Percentiles rank a stretch among this genome's conserved stretches.
These are phyloP conservation scores for Hoplostethus mediterraneus DNA, from an alignment of 2,797 vertebrate species.

Conservation along the genomic window DNA sequence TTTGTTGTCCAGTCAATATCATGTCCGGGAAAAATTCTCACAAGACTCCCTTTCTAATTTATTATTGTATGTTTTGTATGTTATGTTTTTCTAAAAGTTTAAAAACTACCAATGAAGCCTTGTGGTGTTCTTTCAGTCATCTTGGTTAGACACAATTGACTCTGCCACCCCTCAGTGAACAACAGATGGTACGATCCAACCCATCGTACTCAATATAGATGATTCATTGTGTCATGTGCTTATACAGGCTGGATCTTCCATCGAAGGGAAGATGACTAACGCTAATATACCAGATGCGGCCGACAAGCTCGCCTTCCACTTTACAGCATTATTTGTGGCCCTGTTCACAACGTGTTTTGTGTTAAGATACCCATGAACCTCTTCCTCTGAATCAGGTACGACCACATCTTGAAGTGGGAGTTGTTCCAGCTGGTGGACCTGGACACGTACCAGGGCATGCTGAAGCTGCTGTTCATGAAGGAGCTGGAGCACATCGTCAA, in stretches of 20 bases:
- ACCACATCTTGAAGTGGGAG: conserved; percentile 99
- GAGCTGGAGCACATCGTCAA: conserved; percentile 98
- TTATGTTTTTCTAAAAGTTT: neutral
- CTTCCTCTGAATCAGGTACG: conserved; percentile 86
- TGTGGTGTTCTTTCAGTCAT: neutral
- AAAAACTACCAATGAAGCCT: neutral
- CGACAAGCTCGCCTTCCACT: neutral
- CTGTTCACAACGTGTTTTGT: neutral
- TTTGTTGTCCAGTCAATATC: no score
- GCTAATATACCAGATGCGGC: neutral
- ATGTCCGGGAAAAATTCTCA: neutral
- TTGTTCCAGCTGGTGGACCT: conserved; percentile 98
- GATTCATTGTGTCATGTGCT: neutral
- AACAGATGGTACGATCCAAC: neutral
- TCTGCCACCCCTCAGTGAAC: neutral
- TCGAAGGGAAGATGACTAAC: neutral
- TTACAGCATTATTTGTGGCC: neutral
- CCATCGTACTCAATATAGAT: neutral
- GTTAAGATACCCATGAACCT: neutral
- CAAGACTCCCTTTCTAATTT: no score
- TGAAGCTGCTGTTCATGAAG: conserved; percentile 99
- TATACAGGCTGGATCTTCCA: neutral
- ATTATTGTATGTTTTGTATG: no score
- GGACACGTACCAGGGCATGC: conserved; percentile 99
- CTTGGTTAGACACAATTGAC: neutral